Percentiles rank a stretch among this genome's conserved stretches.
phyloP scores from a whole-genome alignment of 2,888 invertebrate species.

The Alloscopus bannaensis region DNA sequence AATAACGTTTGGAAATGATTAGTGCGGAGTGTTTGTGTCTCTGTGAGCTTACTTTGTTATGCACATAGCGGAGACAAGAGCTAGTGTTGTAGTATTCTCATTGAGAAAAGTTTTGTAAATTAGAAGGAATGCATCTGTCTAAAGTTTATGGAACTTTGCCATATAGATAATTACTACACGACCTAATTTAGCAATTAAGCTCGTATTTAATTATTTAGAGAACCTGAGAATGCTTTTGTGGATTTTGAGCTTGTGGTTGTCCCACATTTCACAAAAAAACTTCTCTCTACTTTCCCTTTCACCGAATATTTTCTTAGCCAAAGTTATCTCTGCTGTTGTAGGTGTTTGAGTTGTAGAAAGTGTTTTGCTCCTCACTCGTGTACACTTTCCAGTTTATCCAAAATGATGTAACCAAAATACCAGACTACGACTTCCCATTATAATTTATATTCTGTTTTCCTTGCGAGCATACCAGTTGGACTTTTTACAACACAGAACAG shows the following conservation, averaged over 20 bases:
- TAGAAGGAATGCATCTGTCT: constrained; percentile 35
- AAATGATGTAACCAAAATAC: no score
- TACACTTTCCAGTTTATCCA: constrained; percentile 26
- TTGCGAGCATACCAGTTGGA: no score
- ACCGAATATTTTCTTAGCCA: constrained; percentile 10
- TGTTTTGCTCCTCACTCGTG: constrained; percentile 23
- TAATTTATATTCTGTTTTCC: no score
- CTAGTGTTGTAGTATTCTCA: background rate
- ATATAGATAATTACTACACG: constrained; percentile 56
- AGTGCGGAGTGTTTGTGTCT: no score
- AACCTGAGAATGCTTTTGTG: constrained; percentile 56
- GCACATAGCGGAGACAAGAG: no score
- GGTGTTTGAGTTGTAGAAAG: background rate
- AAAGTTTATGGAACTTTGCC: constrained; percentile 51
- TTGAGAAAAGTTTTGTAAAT: constrained; percentile 30
- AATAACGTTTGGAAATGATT: background rate
- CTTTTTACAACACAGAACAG: no score
- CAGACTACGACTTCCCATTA: no score
- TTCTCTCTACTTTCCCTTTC: background rate
- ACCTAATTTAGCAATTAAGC: constrained; percentile 59
- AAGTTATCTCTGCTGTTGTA: constrained; percentile 8
- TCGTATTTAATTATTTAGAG: constrained; percentile 55
- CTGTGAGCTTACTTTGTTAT: background rate
- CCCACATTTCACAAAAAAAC: constrained; percentile 16
- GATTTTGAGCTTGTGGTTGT: constrained; percentile 44